A percentile compares a stretch with the other conserved stretches of the same genome.
Conservation (phyloP, 2,797 vertebrate species). For the Eospalax fontanierii region DNA sequence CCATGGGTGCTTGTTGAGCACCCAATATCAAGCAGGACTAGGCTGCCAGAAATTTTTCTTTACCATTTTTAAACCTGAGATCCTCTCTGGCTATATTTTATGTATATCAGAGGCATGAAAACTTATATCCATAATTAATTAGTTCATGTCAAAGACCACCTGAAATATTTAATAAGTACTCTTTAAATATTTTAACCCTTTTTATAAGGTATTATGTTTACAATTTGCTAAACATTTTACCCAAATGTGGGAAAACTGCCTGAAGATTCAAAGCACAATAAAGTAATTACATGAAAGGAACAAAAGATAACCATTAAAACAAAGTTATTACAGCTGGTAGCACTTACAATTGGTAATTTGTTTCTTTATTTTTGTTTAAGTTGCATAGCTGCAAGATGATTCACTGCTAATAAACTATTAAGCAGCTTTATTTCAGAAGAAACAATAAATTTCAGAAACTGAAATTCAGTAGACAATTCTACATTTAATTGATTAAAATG, state of each 20-base stretch:
- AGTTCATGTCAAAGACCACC: too few relatives aligned
- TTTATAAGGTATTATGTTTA: constrained; percentile 83
- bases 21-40: too few relatives aligned
- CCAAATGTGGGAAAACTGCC: constrained; percentile 86
- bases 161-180: constrained; percentile 82
- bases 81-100: too few relatives aligned
- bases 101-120: too few relatives aligned
- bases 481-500: constrained; percentile 79
- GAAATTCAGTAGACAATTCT: constrained; percentile 84
- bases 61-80: too few relatives aligned
- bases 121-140: too few relatives aligned
- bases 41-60: too few relatives aligned
- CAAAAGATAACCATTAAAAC: constrained; percentile 91
- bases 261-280: constrained; percentile 89
- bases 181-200: constrained; percentile 80
- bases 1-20: too few relatives aligned
- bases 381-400: constrained; percentile 92
- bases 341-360: constrained; percentile 86
- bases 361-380: constrained; percentile 80
- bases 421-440: constrained; percentile 83
- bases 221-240: constrained; percentile 75
- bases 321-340: constrained; percentile 89
- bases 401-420: constrained; percentile 86
- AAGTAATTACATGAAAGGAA: constrained; percentile 89
- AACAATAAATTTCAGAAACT: constrained; percentile 81